phyloP scores from a whole-genome alignment of 2,113 vertebrate species.

The Siniperca knerii region DNA sequence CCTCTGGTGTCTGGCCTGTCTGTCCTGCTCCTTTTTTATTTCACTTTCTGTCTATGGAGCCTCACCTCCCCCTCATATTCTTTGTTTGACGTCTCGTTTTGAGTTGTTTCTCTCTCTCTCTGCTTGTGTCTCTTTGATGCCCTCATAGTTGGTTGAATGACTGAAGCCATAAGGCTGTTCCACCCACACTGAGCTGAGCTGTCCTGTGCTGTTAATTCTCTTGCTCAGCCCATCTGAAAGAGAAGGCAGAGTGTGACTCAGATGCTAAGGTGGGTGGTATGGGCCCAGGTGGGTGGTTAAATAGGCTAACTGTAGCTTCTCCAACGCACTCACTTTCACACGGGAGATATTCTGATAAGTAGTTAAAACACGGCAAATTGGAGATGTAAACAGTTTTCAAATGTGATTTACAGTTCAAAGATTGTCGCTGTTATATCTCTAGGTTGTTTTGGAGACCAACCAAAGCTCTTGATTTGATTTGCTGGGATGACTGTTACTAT shows the following conservation, averaged over 20 bases:
- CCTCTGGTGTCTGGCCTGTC: slow-evolving; percentile 76
- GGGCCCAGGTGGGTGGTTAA: slow-evolving; percentile 86
- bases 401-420: slow-evolving; percentile 84
- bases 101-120: slow-evolving; percentile 67
- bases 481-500: slow-evolving; percentile 71
- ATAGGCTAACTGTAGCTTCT: slow-evolving; percentile 83
- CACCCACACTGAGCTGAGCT: slow-evolving; percentile 79
- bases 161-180: slow-evolving; percentile 83
- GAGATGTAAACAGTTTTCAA: slow-evolving; percentile 78
- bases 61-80: slow-evolving; percentile 77
- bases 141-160: slow-evolving; percentile 83
- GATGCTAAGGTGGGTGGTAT: slow-evolving; percentile 84
- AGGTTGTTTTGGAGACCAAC: slow-evolving; percentile 81
- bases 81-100: slow-evolving; percentile 82
- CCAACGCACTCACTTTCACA: slow-evolving; percentile 78
- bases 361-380: slow-evolving; percentile 80
- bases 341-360: slow-evolving; percentile 82
- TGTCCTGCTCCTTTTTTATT: slow-evolving; percentile 79
- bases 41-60: slow-evolving; percentile 76
- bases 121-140: slow-evolving; percentile 79
- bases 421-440: slow-evolving; percentile 73
- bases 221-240: slow-evolving; percentile 78
- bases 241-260: slow-evolving; percentile 84
- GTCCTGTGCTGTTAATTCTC: slow-evolving; percentile 81
- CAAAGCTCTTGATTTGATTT: slow-evolving; percentile 82